Evolutionary conservation across 1,140 invertebrate species (phyloP).

Genomic region (Paracyclopina nana): DNA sequence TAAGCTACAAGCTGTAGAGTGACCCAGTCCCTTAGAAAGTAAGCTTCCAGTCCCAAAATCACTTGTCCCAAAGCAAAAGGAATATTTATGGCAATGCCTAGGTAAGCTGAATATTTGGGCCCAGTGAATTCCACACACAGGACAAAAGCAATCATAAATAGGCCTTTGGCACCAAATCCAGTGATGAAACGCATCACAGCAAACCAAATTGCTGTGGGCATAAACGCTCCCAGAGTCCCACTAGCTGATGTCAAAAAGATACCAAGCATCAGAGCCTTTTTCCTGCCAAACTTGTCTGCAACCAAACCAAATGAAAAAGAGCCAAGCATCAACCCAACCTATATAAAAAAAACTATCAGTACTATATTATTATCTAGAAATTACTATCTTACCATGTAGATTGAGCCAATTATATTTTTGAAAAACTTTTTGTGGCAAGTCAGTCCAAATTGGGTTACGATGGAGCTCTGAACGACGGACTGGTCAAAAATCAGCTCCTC

Average conservation of each 20-base stretch:
- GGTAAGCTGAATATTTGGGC: not conserved
- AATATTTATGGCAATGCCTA: not conserved
- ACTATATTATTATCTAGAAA: too few relatives aligned
- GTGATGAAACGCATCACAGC: not conserved
- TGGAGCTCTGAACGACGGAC: not conserved
- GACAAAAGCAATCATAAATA: not conserved
- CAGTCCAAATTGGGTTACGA: not conserved
- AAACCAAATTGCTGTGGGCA: not conserved
- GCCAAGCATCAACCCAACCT: constrained; percentile 2
- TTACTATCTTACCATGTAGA: constrained; percentile 3
- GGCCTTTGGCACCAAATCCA: not conserved
- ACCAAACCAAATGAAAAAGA: not conserved
- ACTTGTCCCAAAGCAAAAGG: constrained; percentile 1
- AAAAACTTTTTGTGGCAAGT: not conserved
- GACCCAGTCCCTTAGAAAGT: constrained; percentile 2
- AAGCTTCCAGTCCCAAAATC: not conserved
- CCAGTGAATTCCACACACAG: not conserved
- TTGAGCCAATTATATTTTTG: not conserved
- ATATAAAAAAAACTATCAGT: too few relatives aligned
- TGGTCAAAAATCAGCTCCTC: not conserved
- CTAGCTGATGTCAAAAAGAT: not conserved
- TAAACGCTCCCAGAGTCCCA: not conserved
- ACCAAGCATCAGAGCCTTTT: not conserved
- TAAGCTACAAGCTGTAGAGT: not conserved
- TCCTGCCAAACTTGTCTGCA: not conserved